Evolutionary conservation across 1,140 invertebrate species (phyloP).

Genomic region (Pseudomyrmex concolor): DNA sequence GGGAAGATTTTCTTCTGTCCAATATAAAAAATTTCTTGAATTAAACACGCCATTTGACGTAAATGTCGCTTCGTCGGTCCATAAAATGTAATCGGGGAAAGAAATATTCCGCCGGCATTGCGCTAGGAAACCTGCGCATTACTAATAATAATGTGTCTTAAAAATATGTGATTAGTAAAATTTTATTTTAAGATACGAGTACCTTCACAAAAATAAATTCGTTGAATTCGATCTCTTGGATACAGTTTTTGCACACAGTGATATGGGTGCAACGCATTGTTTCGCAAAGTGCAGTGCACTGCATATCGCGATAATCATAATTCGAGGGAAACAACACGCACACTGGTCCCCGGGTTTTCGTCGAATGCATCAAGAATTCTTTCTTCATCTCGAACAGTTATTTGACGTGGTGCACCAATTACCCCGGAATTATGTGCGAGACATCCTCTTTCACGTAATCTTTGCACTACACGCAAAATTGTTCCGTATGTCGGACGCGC

Average conservation of each 20-base stretch:
- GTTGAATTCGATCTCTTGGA: not conserved
- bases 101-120: not conserved
- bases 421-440: too few species aligned
- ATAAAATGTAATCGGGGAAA: not conserved
- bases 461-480: too few species aligned
- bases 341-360: not conserved
- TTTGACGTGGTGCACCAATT: too few species aligned
- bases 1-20: too few species aligned
- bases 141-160: too few species aligned
- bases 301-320: not conserved
- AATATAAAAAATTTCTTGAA: not conserved
- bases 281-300: not conserved
- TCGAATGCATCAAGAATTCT: not conserved
- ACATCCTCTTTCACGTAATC: too few species aligned
- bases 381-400: not conserved
- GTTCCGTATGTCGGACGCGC: too few species aligned
- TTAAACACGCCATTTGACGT: conserved; percentile 13
- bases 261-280: not conserved
- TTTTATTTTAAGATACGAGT: not conserved
- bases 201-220: not conserved
- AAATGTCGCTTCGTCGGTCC: not conserved
- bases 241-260: not conserved
- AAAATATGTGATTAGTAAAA: too few species aligned
- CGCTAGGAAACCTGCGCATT: not conserved
- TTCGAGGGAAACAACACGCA: not conserved